Evolutionary conservation across 2,888 invertebrate species (phyloP).

Genomic region (Mesorhabditis spiculigera): DNA sequence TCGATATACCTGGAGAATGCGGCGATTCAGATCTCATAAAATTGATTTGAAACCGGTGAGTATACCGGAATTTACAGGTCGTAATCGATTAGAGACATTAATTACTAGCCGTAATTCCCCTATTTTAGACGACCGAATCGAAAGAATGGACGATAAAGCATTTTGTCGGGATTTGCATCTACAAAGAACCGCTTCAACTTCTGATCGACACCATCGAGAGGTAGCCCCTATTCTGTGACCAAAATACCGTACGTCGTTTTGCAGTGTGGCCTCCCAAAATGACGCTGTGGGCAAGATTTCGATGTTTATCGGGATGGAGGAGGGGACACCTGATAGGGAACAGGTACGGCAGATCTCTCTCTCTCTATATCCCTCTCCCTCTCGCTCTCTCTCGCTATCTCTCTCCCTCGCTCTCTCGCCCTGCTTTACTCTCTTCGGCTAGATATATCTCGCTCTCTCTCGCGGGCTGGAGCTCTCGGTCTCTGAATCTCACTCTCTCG

Average conservation of each 20-base stretch:
- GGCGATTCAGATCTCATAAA: neutral
- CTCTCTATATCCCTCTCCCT: too few species aligned
- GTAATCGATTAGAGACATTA: neutral
- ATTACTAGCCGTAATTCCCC: neutral
- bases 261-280: slow-evolving; percentile 8
- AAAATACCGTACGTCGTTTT: too few species aligned
- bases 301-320: slow-evolving; percentile 15
- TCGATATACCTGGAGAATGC: neutral
- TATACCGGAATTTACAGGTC: too few species aligned
- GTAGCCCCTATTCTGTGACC: too few species aligned
- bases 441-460: too few species aligned
- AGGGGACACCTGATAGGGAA: slow-evolving; percentile 10
- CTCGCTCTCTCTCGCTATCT: too few species aligned
- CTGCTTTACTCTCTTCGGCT: too few species aligned
- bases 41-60: neutral
- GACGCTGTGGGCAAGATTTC: slow-evolving; percentile 7
- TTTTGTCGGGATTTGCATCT: slow-evolving; percentile 10
- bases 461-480: too few species aligned
- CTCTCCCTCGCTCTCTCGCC: too few species aligned
- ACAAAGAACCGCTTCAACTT: slow-evolving; percentile 12
- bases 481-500: too few species aligned
- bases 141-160: neutral
- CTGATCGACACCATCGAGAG: slow-evolving; percentile 8
- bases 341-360: too few species aligned
- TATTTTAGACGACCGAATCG: neutral